These are phyloP conservation scores for Chamaetylas fuelleborni DNA, from an alignment of 2,113 vertebrate species.

Conservation along the genomic window DNA sequence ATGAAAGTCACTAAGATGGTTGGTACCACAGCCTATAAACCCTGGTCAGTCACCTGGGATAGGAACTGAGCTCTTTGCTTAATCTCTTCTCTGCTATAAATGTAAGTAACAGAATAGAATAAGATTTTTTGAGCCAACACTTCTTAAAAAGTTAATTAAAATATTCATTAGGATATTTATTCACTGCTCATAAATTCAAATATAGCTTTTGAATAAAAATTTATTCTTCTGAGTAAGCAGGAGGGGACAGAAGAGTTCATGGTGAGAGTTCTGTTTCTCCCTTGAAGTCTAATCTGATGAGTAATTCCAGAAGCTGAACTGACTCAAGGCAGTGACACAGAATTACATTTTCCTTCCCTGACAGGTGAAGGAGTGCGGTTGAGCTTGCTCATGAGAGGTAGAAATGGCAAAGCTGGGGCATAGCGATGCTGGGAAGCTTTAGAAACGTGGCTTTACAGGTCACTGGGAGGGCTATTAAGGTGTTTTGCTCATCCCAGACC, in stretches of 20 bases:
- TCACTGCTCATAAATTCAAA: neutral
- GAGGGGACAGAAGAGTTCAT: neutral
- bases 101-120: neutral
- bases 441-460: neutral
- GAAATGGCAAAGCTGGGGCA: neutral
- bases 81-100: neutral
- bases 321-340: neutral
- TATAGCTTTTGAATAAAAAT: neutral
- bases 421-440: neutral
- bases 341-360: neutral
- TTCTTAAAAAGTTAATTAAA: neutral
- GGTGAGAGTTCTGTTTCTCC: neutral
- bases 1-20: neutral
- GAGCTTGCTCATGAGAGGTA: neutral
- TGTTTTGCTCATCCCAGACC: neutral
- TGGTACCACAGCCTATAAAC: neutral
- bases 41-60: neutral
- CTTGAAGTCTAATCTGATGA: neutral
- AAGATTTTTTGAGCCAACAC: neutral
- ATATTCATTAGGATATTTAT: neutral
- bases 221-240: neutral
- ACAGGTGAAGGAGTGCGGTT: neutral
- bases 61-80: neutral
- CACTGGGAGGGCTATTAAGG: neutral
- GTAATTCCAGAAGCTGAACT: neutral